Evolutionary conservation across 2,888 invertebrate genomes (phyloP).

Genomic region (Caradrina clavipalpis): DNA sequence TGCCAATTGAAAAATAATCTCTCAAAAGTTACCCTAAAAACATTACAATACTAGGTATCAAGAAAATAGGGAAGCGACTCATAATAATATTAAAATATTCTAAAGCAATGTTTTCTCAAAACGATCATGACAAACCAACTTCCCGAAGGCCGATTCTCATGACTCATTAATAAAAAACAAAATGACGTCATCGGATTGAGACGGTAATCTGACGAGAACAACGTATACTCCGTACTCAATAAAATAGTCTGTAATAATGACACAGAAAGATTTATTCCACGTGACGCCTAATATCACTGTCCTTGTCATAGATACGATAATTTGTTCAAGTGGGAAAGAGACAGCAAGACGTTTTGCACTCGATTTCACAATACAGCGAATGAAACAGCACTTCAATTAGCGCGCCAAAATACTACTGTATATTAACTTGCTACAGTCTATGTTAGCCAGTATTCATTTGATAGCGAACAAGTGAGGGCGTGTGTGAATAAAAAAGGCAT

Average conservation of each 20-base stretch:
- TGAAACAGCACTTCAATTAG: conserved; percentile 50
- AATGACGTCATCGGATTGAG: conserved; percentile 50
- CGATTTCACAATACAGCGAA: conserved; percentile 25
- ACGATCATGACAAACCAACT: conserved; percentile 40
- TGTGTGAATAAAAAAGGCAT: conserved; percentile 38
- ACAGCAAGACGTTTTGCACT: conserved; percentile 27
- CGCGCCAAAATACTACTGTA: conserved; percentile 46
- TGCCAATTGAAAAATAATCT: neutral
- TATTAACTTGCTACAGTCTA: conserved; percentile 32
- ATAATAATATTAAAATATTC: conserved; percentile 14
- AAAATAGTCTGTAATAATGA: conserved; percentile 20
- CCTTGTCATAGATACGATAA: conserved; percentile 33
- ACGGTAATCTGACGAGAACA: conserved; percentile 17
- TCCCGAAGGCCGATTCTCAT: conserved; percentile 32
- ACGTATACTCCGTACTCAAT: conserved; percentile 20
- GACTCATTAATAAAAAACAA: conserved; percentile 58
- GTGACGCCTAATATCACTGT: conserved; percentile 14
- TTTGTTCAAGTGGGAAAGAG: conserved; percentile 26
- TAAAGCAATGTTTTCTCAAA: conserved; percentile 20
- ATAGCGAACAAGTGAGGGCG: conserved; percentile 37
- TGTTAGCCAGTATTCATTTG: conserved; percentile 52
- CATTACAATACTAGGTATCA: neutral
- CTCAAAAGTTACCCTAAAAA: neutral
- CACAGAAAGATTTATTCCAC: conserved; percentile 34
- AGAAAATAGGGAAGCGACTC: conserved; percentile 5